phyloP scores from a whole-genome alignment of 2,797 vertebrate species.

The Discoglossus pictus region DNA sequence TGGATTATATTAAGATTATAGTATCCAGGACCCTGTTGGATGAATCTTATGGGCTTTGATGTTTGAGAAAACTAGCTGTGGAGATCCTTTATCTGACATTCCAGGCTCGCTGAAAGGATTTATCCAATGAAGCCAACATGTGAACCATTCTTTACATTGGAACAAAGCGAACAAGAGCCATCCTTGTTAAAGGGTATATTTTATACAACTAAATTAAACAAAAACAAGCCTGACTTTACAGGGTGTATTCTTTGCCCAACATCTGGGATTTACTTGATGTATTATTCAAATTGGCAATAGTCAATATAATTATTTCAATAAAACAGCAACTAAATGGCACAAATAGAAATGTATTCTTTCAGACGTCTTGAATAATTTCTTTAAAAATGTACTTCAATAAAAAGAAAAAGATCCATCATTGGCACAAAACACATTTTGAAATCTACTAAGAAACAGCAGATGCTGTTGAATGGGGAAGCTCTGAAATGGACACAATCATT shows the following conservation, averaged over 20 bases:
- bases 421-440: slow-evolving; percentile 5
- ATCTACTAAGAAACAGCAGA: slow-evolving; percentile 4
- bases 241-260: slow-evolving; percentile 41
- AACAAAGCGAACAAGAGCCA: no score
- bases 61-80: slow-evolving; percentile 5
- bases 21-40: background rate
- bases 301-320: slow-evolving; percentile 19
- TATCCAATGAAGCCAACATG: slow-evolving; percentile 11
- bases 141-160: background rate
- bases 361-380: slow-evolving; percentile 31
- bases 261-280: slow-evolving; percentile 49
- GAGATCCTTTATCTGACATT: background rate
- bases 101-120: background rate
- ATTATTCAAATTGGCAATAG: slow-evolving; percentile 43
- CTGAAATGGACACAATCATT: no score
- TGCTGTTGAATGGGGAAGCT: no score
- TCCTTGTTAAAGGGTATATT: slow-evolving; percentile 11
- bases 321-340: slow-evolving; percentile 50
- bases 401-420: slow-evolving; percentile 7
- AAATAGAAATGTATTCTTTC: slow-evolving; percentile 48
- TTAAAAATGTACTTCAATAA: slow-evolving; percentile 23
- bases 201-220: slow-evolving; percentile 3
- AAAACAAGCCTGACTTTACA: background rate
- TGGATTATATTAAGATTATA: background rate
- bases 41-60: background rate